Evolutionary conservation across 2,797 vertebrate species (phyloP), one percentile per base, ranked within the genome.

Genomic region (Hyperoplus immaculatus): DNA sequence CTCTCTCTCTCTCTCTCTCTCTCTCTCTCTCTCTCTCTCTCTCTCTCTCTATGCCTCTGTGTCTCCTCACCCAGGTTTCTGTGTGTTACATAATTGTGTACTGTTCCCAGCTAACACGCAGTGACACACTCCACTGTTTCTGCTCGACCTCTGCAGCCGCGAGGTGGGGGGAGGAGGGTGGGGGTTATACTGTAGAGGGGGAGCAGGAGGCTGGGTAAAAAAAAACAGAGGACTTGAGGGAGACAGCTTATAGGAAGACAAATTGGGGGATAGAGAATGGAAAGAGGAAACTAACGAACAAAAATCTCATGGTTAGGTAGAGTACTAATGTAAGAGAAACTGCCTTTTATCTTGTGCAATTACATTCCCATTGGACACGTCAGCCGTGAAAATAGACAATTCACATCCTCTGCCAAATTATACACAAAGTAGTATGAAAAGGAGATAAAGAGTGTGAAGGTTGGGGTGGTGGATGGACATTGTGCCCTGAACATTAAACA

Each of bases 61-160:
- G 74, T 84, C 81, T 87, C 77, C 82, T 88, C 88, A 72, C 73
- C 81, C 71, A 87, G 81, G 81, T 92, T 83, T 79, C 61, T 81
- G 64, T 84, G 82, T 86, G 77, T 90, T 93, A 91, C 89, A 84
- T 89, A 89, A 92, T 77, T 81, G 73, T 85, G 80, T 74, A 73
- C 70, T 80, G 71, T 70, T 82, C 76, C 82, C 84, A 75, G 85
- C 85, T 88, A 91, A 91, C 82, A 49, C 64, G 78, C 77, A 80
- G 79, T 75, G 88, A 91, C 88, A 91, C 75, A 63, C 81, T 82
- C 75, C 80, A 15, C 77, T 82, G 83, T 87, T 80, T 61, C 56
- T 29, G 62, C 69, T 70, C 70, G 81, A 88, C 87, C 88, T 81
- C 77, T 76, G 75, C 66, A 54, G 80, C 42, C 51, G 66, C 8